These are phyloP conservation scores for Virgularia gustaviana DNA, from an alignment of 92 coral and sea anemone genomes.

Conservation along the genomic window DNA sequence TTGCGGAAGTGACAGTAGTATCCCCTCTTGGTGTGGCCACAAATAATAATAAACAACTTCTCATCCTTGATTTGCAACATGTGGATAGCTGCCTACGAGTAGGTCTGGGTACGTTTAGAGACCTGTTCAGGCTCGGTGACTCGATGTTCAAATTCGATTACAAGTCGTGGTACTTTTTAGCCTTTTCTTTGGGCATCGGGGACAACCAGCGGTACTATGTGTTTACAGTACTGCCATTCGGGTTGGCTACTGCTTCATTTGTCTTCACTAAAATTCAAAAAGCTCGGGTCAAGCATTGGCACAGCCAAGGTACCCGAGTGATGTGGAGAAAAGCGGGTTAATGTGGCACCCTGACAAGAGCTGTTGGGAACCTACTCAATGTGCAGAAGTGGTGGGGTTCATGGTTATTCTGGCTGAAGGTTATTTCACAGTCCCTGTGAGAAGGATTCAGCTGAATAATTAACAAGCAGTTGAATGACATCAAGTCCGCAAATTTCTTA, in stretches of 20 bases:
- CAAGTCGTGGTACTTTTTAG: slow-evolving; percentile 1
- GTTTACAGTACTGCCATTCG: slow-evolving; percentile 29
- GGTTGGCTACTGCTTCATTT: slow-evolving; percentile 27
- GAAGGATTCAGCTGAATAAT: not conserved
- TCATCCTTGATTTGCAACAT: slow-evolving; percentile 1
- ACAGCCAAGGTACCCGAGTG: not conserved
- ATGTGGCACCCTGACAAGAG: slow-evolving; percentile 3
- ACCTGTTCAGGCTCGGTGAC: not conserved
- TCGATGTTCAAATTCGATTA: not conserved
- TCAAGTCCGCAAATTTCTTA: slow-evolving; percentile 5
- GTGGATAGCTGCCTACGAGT: not conserved
- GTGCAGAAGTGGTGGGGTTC: slow-evolving; percentile 2
- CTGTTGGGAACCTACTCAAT: slow-evolving; percentile 7
- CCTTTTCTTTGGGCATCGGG: not conserved
- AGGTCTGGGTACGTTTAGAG: not conserved
- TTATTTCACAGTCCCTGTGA: not conserved
- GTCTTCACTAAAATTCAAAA: slow-evolving; percentile 26
- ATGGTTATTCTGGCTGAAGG: not conserved
- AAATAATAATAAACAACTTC: not conserved
- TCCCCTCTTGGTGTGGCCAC: not conserved
- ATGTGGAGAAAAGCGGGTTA: slow-evolving; percentile 10
- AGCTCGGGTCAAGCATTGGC: slow-evolving; percentile 1
- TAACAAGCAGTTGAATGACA: not conserved
- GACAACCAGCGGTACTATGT: not conserved
- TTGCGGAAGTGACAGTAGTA: not conserved